Conservation (phyloP, 2,888 invertebrate genomes). For the Cybosia mesomella region DNA sequence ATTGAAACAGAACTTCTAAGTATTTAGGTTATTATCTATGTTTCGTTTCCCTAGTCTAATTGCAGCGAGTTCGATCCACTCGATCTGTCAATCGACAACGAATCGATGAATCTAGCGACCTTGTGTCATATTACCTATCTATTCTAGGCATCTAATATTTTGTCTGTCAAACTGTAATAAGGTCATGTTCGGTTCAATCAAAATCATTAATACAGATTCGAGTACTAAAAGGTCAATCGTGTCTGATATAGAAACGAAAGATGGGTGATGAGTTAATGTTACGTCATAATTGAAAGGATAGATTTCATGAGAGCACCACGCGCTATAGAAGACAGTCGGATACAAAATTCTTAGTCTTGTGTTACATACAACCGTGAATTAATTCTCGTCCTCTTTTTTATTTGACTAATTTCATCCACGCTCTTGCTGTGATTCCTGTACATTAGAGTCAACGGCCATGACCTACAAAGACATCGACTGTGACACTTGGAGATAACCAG, state of each 20-base stretch:
- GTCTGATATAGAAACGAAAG: not conserved
- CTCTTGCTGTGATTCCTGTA: not conserved
- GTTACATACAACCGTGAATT: not conserved
- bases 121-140: constrained; percentile 1
- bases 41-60: not conserved
- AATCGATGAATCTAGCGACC: not conserved
- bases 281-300: not conserved
- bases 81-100: not conserved
- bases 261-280: not conserved
- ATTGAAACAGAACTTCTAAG: too few species aligned
- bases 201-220: constrained; percentile 1
- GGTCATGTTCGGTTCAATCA: constrained; percentile 4
- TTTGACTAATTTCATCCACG: not conserved
- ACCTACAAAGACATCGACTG: too few species aligned
- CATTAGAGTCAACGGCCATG: not conserved
- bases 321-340: too few species aligned
- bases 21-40: too few species aligned
- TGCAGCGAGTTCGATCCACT: not conserved
- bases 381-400: not conserved
- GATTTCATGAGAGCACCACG: not conserved
- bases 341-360: too few species aligned
- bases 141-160: not conserved
- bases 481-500: too few species aligned
- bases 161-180: not conserved
- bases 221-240: not conserved